Conservation (phyloP, 2,888 invertebrate species). For the Sisyra terminalis region DNA sequence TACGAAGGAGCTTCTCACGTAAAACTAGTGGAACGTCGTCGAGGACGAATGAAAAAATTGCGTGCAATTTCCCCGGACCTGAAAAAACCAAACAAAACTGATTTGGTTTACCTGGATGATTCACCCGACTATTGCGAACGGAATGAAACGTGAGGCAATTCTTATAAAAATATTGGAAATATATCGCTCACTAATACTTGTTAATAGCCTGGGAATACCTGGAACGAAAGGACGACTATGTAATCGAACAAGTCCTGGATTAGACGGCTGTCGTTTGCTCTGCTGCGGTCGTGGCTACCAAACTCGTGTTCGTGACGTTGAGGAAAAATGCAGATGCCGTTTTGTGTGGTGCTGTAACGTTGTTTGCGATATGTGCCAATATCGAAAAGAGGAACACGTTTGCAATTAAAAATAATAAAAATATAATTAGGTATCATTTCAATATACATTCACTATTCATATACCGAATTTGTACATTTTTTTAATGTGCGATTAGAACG, state of each 20-base stretch:
- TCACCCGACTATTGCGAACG: constrained; percentile 85
- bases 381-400: constrained; percentile 65
- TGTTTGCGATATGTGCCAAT: constrained; percentile 66
- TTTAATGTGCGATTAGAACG: no score
- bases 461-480: no score
- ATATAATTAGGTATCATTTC: no score
- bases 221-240: constrained; percentile 72
- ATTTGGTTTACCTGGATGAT: constrained; percentile 76
- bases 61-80: constrained; percentile 58
- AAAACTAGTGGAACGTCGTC: constrained; percentile 45
- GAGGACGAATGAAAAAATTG: constrained; percentile 48
- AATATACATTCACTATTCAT: no score
- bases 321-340: constrained; percentile 76
- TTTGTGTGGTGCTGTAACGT: constrained; percentile 89
- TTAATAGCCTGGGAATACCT: constrained; percentile 53
- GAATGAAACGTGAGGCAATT: constrained; percentile 53
- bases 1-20: constrained; percentile 83
- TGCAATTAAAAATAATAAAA: constrained; percentile 57
- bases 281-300: constrained; percentile 84
- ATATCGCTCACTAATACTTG: no score
- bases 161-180: not conserved
- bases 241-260: constrained; percentile 67
- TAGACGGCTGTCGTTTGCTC: constrained; percentile 72
- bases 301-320: constrained; percentile 63
- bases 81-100: constrained; percentile 79